A percentile compares a stretch with the other conserved stretches of the same genome.
phyloP scores from a whole-genome alignment of 1,140 invertebrate species.

The Solenopsis fugax region DNA sequence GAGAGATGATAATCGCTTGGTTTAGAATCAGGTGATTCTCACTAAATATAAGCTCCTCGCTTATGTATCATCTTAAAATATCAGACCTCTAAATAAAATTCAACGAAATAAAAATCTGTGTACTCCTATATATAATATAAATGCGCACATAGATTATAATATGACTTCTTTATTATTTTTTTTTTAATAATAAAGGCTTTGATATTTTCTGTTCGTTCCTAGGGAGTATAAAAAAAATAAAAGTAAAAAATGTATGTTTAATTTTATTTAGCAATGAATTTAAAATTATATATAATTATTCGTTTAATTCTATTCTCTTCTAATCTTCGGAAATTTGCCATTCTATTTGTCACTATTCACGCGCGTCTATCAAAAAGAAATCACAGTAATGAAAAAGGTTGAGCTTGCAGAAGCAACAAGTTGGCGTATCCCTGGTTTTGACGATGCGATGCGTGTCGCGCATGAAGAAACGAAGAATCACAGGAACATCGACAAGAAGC shows the following conservation, averaged over 20 bases:
- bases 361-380: not conserved
- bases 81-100: not conserved
- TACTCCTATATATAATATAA: no score
- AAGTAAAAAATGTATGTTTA: not conserved
- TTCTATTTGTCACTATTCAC: not conserved
- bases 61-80: slow-evolving; percentile 31
- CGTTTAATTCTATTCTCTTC: not conserved
- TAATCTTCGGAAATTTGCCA: not conserved
- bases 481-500: not conserved
- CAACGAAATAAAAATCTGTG: not conserved
- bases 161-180: no score
- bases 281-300: no score
- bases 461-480: not conserved
- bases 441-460: slow-evolving; percentile 22
- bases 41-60: slow-evolving; percentile 16
- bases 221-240: not conserved
- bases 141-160: no score
- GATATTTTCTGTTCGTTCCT: not conserved
- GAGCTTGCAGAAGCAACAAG: slow-evolving; percentile 48
- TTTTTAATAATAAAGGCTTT: not conserved
- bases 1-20: slow-evolving; percentile 68
- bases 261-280: not conserved
- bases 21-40: slow-evolving; percentile 66
- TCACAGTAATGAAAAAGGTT: not conserved
- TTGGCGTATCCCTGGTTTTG: slow-evolving; percentile 11